phyloP scores from a whole-genome alignment of 1,140 invertebrate species.

The Drosophila tsacasi region DNA sequence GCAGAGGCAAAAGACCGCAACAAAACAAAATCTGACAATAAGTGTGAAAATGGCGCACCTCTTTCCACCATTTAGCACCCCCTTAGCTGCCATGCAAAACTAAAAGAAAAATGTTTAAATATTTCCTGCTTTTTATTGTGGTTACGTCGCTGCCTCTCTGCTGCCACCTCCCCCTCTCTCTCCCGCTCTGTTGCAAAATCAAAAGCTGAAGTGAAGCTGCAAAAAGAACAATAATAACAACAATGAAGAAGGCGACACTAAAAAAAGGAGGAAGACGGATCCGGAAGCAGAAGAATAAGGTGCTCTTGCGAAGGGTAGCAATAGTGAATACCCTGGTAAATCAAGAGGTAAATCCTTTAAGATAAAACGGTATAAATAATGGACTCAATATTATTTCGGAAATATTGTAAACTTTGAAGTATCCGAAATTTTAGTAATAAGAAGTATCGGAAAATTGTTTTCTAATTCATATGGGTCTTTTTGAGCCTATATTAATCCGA shows the following conservation, averaged over 20 bases:
- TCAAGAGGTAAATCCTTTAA: neutral
- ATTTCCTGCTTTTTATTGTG: constrained; percentile 85
- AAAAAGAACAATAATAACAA: constrained; percentile 29
- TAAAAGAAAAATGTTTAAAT: constrained; percentile 85
- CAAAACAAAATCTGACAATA: constrained; percentile 84
- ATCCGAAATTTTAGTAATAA: neutral
- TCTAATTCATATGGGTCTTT: neutral
- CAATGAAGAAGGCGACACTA: constrained; percentile 27
- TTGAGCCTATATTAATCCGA: too few species aligned
- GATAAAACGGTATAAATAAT: neutral
- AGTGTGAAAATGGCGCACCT: constrained; percentile 73
- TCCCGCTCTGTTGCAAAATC: constrained; percentile 37
- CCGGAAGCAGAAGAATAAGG: constrained; percentile 25
- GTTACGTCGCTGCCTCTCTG: constrained; percentile 32
- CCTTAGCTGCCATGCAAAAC: constrained; percentile 65
- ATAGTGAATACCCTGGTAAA: neutral
- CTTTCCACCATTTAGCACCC: constrained; percentile 22
- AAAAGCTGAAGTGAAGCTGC: constrained; percentile 41
- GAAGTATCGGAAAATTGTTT: neutral
- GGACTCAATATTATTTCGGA: neutral
- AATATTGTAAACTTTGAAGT: neutral
- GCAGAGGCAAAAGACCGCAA: constrained; percentile 43
- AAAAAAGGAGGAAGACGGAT: constrained; percentile 25
- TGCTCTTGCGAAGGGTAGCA: neutral
- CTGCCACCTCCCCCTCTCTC: neutral